Evolutionary conservation across 2,888 invertebrate species (phyloP).

Genomic region (Digitonthophagus gazella): DNA sequence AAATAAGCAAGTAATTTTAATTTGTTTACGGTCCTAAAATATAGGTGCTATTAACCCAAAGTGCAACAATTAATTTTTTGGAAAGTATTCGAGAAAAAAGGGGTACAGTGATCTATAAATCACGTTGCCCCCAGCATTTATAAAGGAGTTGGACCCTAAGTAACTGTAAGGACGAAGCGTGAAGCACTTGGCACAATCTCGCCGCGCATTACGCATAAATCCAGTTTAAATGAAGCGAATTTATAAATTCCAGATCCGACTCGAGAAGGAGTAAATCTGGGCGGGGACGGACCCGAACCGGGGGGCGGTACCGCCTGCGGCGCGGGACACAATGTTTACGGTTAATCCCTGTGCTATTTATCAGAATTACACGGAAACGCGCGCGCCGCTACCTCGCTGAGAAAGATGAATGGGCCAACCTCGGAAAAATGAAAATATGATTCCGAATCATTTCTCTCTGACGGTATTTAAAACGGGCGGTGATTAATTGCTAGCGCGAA

Average conservation of each 20-base stretch:
- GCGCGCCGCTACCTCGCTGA: constrained; percentile 33
- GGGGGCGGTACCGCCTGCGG: constrained; percentile 18
- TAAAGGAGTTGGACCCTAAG: neutral
- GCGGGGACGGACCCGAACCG: constrained; percentile 2
- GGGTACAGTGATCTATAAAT: neutral
- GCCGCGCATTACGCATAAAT: constrained; percentile 26
- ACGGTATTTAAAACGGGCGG: constrained; percentile 44
- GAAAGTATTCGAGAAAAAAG: no score
- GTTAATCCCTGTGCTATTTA: constrained; percentile 39
- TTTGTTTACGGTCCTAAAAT: no score
- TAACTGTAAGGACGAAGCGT: neutral
- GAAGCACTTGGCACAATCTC: neutral
- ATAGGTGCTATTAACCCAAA: no score
- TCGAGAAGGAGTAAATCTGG: constrained; percentile 27
- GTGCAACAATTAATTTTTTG: no score
- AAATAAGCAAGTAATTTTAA: no score
- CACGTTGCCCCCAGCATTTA: neutral
- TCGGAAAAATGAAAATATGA: constrained; percentile 47
- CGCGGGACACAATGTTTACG: constrained; percentile 34
- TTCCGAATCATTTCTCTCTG: constrained; percentile 45
- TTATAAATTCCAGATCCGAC: constrained; percentile 24
- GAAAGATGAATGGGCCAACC: constrained; percentile 44
- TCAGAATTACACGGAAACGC: constrained; percentile 38
- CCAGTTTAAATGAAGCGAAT: constrained; percentile 29
- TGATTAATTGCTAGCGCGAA: constrained; percentile 39